Base-by-base conservation (phyloP, 2,797 vertebrate genomes). In the Babyrousa celebensis region DNA sequence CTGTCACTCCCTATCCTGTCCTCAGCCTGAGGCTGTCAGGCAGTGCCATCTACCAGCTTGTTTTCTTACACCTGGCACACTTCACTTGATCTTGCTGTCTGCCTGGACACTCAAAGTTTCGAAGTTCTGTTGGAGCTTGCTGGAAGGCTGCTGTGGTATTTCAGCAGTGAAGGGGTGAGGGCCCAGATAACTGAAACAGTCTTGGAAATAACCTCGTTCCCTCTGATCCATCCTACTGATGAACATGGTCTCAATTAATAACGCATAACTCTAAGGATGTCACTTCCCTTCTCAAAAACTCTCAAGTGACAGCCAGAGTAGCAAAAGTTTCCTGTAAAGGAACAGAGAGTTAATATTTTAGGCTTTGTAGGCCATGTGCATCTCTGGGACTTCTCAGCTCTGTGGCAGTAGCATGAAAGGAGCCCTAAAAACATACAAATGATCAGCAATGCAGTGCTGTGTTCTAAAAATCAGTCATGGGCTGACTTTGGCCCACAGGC, bases 271-370 rank as follows among this genome's bases (percentile, higher is more conserved):
- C 63, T 56, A 23, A 63, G 60, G 48, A 79, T 32, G 32, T 54
- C 10, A 7, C 5, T 18, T 58, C 14, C 58, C n/a, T 77, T 43
- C 21, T 36, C n/a, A 12, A 54, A 60, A 54, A 68, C 18, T 79
- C 91, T 60, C 63, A 89, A 89, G 8, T 48, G 83, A 85, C 4
- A 92, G 27, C 68, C 7, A 5, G 40, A 12, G 2, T 68, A 90
- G 63, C 40, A 75, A 92, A 94, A 14, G 58, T 71, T 95, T 86
- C 89, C 75, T 52, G 8, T 18, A 63, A 87, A 56, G 43, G 18
- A 40, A 4, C 17, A 86, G 48, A 84, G 2, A 80, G 27, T 29
- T 74, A 85, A 15, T 56, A 70, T 18, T 89, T 58, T 25, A 67
- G 75, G 43, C 3, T 43, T 56, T 79, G 56, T 2, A 40, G 63